phyloP scores from a whole-genome alignment of 2,797 vertebrate species.

The Calcarius lapponicus region DNA sequence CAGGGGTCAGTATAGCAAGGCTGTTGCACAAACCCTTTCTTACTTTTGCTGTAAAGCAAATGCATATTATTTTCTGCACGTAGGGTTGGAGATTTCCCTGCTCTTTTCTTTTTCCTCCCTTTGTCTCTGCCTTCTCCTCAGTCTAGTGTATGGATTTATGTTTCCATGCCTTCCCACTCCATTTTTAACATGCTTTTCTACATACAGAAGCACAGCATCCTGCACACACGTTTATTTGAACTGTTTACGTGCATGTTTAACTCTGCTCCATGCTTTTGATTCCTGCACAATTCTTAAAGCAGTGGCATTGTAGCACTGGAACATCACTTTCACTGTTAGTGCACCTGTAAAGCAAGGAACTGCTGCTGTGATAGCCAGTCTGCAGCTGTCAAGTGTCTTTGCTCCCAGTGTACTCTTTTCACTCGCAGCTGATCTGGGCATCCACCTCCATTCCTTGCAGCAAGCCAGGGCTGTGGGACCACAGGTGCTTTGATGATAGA shows the following conservation, averaged over 20 bases:
- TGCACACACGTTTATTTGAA: background rate
- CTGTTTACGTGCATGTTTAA: background rate
- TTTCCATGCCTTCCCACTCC: background rate
- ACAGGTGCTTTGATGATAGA: background rate
- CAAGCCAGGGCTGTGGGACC: background rate
- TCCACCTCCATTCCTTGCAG: background rate
- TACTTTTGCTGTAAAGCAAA: background rate
- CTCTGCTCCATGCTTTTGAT: background rate
- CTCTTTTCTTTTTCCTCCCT: background rate
- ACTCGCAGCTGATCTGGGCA: background rate
- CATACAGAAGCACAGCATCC: background rate
- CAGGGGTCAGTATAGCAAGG: slow-evolving; percentile 36
- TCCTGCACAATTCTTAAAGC: background rate
- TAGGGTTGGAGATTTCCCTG: background rate
- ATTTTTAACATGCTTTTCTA: background rate
- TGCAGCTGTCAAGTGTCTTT: background rate
- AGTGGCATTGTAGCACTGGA: background rate
- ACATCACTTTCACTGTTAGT: background rate
- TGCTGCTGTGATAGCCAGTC: background rate
- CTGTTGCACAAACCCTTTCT: background rate
- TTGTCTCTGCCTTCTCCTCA: background rate
- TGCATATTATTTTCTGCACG: background rate
- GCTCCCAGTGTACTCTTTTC: background rate
- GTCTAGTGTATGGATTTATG: background rate
- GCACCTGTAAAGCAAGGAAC: background rate